Conservation (phyloP, 2,113 vertebrate genomes). For the Albula glossodonta region DNA sequence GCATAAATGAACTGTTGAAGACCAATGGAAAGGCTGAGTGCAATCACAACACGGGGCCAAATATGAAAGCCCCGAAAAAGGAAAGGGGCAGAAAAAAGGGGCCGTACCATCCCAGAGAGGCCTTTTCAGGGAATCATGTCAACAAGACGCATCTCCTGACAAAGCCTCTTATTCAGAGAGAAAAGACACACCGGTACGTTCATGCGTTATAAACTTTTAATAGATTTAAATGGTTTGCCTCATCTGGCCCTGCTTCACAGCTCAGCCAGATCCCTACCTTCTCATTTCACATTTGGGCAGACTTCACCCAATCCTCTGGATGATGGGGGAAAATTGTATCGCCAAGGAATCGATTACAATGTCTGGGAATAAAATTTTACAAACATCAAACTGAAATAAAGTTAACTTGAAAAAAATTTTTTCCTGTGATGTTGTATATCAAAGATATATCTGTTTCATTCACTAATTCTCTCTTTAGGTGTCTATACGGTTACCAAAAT, state of each 20-base stretch:
- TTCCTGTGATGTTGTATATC: too few relatives aligned
- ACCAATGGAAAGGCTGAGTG: constrained; percentile 86
- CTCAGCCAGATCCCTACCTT: constrained; percentile 4
- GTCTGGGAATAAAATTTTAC: not conserved
- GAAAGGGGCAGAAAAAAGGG: constrained; percentile 26
- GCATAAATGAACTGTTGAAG: constrained; percentile 93
- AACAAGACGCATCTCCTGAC: constrained; percentile 57
- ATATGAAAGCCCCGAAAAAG: constrained; percentile 52
- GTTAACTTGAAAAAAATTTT: not conserved
- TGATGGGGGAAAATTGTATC: not conserved
- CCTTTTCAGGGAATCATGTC: constrained; percentile 51
- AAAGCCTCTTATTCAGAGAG: constrained; percentile 73
- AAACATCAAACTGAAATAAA: not conserved
- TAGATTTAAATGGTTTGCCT: constrained; percentile 80
- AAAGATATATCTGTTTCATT: not conserved
- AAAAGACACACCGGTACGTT: constrained; percentile 51
- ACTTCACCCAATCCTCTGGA: not conserved
- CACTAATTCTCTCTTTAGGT: too few relatives aligned
- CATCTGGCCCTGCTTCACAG: constrained; percentile 17
- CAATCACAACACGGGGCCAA: constrained; percentile 85
- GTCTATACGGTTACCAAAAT: too few relatives aligned
- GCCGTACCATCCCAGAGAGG: constrained; percentile 42
- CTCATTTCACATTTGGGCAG: not conserved
- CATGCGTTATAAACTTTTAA: constrained; percentile 62
- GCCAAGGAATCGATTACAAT: not conserved